Conservation (phyloP, 1,140 invertebrate species). For the Copidosoma floridanum region DNA sequence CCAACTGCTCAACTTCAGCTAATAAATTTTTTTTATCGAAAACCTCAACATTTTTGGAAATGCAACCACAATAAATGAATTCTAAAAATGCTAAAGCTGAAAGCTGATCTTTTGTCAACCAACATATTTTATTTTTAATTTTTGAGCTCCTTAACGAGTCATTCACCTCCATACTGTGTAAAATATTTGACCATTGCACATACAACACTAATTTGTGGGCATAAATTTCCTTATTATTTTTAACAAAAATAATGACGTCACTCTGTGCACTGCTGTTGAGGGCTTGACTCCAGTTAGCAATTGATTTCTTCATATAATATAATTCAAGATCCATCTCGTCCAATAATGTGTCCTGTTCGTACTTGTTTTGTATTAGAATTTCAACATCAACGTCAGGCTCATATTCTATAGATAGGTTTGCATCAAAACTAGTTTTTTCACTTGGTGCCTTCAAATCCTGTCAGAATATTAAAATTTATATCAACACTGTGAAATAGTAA, state of each 20-base stretch:
- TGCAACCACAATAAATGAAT: slow-evolving; percentile 52
- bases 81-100: slow-evolving; percentile 50
- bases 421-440: too few species aligned
- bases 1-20: slow-evolving; percentile 35
- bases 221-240: slow-evolving; percentile 45
- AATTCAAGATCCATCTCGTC: neutral
- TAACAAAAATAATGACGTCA: slow-evolving; percentile 49
- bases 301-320: slow-evolving; percentile 32
- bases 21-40: slow-evolving; percentile 30
- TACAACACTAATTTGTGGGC: slow-evolving; percentile 53
- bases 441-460: too few species aligned
- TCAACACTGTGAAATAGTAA: too few species aligned
- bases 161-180: slow-evolving; percentile 43
- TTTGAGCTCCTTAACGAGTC: slow-evolving; percentile 27
- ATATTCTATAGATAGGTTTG: too few species aligned
- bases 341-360: too few species aligned
- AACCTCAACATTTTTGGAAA: slow-evolving; percentile 33
- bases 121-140: slow-evolving; percentile 44
- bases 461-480: too few species aligned
- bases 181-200: slow-evolving; percentile 47
- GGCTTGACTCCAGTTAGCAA: slow-evolving; percentile 42
- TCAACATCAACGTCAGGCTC: slow-evolving; percentile 12
- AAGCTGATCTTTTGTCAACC: slow-evolving; percentile 37
- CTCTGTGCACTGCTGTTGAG: slow-evolving; percentile 49
- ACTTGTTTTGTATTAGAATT: neutral